Evolutionary conservation across 1,140 invertebrate genomes (phyloP).

Genomic region (Asbolus verrucosus): DNA sequence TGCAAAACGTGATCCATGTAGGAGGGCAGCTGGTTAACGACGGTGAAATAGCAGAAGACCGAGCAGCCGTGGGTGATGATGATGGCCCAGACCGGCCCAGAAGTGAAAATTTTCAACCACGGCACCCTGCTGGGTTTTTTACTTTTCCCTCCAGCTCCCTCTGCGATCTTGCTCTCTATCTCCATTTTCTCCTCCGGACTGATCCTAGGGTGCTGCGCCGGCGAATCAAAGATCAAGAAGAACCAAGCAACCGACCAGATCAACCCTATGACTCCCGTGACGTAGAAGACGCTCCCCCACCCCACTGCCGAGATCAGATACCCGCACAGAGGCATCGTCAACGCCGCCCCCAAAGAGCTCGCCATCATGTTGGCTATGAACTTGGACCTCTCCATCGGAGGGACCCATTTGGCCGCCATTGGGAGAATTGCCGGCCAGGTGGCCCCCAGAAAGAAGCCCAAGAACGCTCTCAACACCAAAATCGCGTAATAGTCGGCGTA

Average conservation of each 20-base stretch:
- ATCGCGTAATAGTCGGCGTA: conserved; percentile 72
- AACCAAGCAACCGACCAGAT: conserved; percentile 90
- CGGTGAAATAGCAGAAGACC: conserved; percentile 95
- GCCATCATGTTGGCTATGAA: conserved; percentile 91
- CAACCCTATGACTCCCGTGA: conserved; percentile 81
- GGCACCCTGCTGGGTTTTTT: conserved; percentile 77
- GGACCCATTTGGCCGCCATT: conserved; percentile 91
- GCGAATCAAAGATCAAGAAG: conserved; percentile 86
- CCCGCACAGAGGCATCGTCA: conserved; percentile 86
- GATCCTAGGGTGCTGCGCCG: conserved; percentile 86
- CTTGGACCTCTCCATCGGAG: conserved; percentile 88
- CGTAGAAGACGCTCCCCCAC: conserved; percentile 89
- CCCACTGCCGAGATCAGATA: conserved; percentile 82
- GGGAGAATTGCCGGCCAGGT: conserved; percentile 93
- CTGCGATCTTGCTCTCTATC: conserved; percentile 81
- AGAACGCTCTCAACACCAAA: conserved; percentile 73
- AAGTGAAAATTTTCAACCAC: conserved; percentile 84
- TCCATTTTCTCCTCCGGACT: conserved; percentile 81
- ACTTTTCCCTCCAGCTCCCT: conserved; percentile 57
- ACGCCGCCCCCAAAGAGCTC: conserved; percentile 83
- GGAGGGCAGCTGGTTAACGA: conserved; percentile 92
- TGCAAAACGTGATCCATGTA: conserved; percentile 92
- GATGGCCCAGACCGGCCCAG: conserved; percentile 91
- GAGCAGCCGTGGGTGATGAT: conserved; percentile 90
- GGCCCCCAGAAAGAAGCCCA: conserved; percentile 84